Conservation (phyloP, 2,797 vertebrate genomes). For the Halcyon smyrnensis region DNA sequence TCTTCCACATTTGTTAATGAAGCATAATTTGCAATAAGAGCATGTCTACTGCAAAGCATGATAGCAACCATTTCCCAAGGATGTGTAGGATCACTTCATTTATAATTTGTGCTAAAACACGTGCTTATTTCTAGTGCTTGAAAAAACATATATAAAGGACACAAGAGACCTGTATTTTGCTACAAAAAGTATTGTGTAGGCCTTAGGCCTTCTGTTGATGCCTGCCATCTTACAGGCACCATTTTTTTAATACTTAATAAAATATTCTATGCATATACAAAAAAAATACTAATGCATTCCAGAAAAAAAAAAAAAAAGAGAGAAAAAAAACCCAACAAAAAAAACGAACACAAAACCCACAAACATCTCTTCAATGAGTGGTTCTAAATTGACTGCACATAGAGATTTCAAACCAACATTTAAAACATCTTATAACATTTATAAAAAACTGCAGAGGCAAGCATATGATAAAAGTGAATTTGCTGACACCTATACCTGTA, state of each 20-base stretch:
- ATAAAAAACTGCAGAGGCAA: background rate
- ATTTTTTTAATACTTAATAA: conserved; percentile 42
- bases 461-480: conserved; percentile 2
- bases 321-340: no score
- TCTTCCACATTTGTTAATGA: conserved; percentile 3
- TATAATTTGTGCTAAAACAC: background rate
- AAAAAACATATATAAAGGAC: background rate
- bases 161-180: background rate
- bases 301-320: background rate
- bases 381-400: conserved; percentile 39
- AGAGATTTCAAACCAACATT: background rate
- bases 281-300: conserved; percentile 33
- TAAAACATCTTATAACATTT: background rate
- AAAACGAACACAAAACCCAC: no score
- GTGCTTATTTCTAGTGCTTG: background rate
- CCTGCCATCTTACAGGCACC: background rate
- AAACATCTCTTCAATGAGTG: background rate
- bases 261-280: background rate
- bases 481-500: background rate
- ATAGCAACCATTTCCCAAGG: conserved; percentile 1
- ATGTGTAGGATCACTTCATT: background rate
- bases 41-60: background rate
- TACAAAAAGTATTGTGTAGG: background rate
- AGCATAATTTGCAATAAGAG: conserved; percentile 15
- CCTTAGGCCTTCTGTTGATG: background rate